phyloP scores from a whole-genome alignment of 1,140 invertebrate genomes.

The Achatina immaculata region DNA sequence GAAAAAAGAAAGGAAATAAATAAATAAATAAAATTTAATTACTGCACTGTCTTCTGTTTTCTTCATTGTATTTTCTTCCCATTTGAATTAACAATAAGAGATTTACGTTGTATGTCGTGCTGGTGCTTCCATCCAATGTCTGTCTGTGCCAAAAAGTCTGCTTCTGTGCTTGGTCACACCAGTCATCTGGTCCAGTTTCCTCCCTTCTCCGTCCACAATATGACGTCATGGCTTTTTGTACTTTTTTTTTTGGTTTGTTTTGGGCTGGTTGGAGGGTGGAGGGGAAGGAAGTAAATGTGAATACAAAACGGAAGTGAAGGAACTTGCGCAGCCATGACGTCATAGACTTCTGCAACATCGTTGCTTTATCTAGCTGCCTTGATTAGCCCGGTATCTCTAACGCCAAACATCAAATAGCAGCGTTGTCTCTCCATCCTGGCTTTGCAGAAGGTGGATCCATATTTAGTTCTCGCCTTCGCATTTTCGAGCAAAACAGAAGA shows the following conservation, averaged over 20 bases:
- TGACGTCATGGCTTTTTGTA: constrained; percentile 36
- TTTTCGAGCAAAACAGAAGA: no score
- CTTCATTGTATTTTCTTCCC: not conserved
- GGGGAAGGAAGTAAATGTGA: not conserved
- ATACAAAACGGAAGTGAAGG: not conserved
- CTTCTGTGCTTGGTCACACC: constrained; percentile 42
- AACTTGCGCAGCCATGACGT: constrained; percentile 27
- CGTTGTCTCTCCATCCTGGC: no score
- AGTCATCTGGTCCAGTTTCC: constrained; percentile 20
- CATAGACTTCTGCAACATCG: constrained; percentile 12
- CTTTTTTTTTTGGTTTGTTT: not conserved
- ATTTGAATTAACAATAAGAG: not conserved
- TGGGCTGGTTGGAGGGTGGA: not conserved
- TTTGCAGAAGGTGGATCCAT: no score
- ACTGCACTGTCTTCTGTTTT: not conserved
- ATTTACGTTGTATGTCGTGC: not conserved
- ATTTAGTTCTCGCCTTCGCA: no score
- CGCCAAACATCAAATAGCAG: not conserved
- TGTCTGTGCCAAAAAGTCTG: constrained; percentile 17
- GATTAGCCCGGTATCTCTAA: not conserved
- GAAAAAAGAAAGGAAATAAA: not conserved
- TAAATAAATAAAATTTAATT: no score
- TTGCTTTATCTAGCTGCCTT: not conserved
- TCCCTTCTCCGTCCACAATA: constrained; percentile 36
- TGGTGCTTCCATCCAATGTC: not conserved